Percentiles rank a stretch among this genome's conserved stretches.
Evolutionary conservation across 2,797 vertebrate species (phyloP).

Genomic region (Microhierax caerulescens): DNA sequence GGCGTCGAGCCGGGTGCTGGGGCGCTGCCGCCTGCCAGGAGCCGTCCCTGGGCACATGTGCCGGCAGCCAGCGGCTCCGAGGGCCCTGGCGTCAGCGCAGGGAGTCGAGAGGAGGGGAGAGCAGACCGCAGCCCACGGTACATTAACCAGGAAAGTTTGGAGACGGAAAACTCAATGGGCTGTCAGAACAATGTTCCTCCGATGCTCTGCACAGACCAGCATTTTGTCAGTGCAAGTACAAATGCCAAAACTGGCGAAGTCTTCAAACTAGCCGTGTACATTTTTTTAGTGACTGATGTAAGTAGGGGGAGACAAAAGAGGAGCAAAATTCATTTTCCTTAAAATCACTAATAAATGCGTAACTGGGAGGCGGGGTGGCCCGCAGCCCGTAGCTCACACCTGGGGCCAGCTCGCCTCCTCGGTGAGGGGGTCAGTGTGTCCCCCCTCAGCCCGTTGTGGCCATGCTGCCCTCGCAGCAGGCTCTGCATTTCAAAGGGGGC

Average conservation of each 20-base stretch:
- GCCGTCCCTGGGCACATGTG: neutral
- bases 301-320: neutral
- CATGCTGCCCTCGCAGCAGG: accelerated
- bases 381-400: accelerated
- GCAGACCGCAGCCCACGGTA: neutral
- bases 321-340: neutral
- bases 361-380: neutral
- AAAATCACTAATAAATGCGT: neutral
- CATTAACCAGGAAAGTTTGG: slow-evolving; percentile 23
- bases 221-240: slow-evolving; percentile 34
- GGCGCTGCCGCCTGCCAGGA: neutral
- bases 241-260: slow-evolving; percentile 11
- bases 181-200: slow-evolving; percentile 58
- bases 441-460: too few species aligned
- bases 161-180: neutral
- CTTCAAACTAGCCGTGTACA: neutral
- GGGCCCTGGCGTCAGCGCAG: neutral
- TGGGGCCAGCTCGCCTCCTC: neutral
- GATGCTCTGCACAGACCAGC: neutral
- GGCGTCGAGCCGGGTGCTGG: neutral
- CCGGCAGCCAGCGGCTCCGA: accelerated
- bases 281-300: neutral
- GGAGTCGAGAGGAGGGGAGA: neutral
- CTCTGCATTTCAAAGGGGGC: neutral
- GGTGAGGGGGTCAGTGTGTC: neutral